Conservation (phyloP, 2,888 invertebrate species). For the Pteria penguin region DNA sequence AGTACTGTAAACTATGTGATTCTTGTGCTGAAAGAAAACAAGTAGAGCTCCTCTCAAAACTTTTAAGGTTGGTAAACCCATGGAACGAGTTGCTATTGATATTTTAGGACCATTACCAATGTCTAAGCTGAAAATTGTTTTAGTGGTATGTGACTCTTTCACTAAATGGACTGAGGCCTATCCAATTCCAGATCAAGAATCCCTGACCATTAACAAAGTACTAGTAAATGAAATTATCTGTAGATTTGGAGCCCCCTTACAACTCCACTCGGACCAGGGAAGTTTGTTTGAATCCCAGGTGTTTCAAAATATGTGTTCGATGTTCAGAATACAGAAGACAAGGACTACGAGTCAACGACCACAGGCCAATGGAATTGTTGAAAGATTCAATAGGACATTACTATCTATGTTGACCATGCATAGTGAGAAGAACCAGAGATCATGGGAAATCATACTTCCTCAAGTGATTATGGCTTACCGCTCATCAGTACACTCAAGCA, state of each 20-base stretch:
- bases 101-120: slow-evolving; percentile 25
- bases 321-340: slow-evolving; percentile 4
- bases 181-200: slow-evolving; percentile 21
- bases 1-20: slow-evolving; percentile 18
- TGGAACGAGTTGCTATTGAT: slow-evolving; percentile 26
- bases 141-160: too few species aligned
- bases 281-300: slow-evolving; percentile 9
- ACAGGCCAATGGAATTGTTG: slow-evolving; percentile 2
- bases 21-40: slow-evolving; percentile 17
- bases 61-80: slow-evolving; percentile 11
- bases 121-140: too few species aligned
- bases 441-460: slow-evolving; percentile 1
- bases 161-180: too few species aligned
- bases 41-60: slow-evolving; percentile 12
- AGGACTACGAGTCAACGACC: slow-evolving; percentile 4
- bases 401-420: slow-evolving; percentile 6
- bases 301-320: slow-evolving; percentile 3
- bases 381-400: neutral
- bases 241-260: slow-evolving; percentile 3
- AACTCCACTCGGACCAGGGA: slow-evolving; percentile 22
- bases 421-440: too few species aligned
- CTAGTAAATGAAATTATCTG: slow-evolving; percentile 6
- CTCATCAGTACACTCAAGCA: neutral
- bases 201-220: neutral
- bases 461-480: slow-evolving; percentile 10